Percentiles rank a stretch among this genome's conserved stretches.
Evolutionary conservation across 2,113 vertebrate species (phyloP).

Genomic region (Saiga tatarica): DNA sequence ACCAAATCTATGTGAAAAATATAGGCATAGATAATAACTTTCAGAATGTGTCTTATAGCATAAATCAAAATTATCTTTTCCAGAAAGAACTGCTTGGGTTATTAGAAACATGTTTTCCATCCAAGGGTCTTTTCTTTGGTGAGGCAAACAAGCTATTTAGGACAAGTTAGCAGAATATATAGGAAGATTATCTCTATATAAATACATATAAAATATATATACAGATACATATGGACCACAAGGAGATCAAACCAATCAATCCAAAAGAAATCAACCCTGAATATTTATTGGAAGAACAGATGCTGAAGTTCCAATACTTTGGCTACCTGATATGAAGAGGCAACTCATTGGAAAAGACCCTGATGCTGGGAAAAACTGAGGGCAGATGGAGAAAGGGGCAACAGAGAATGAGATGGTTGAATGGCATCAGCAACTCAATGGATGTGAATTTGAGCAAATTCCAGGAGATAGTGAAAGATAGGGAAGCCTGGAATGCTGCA

Average conservation of each 20-base stretch:
- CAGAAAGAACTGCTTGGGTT: background rate
- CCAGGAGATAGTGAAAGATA: background rate
- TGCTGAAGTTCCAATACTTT: background rate
- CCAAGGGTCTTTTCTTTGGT: background rate
- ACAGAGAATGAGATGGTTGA: background rate
- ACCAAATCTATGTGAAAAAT: background rate
- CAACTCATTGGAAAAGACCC: background rate
- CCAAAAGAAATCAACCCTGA: background rate
- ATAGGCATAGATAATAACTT: background rate
- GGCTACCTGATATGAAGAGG: background rate
- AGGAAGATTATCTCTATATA: background rate
- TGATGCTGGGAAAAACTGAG: background rate
- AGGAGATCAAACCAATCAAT: background rate
- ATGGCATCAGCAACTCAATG: background rate
- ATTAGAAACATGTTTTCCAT: background rate
- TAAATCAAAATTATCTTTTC: conserved; percentile 1
- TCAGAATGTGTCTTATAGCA: background rate
- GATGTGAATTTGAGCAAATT: background rate
- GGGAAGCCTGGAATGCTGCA: background rate
- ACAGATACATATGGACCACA: background rate
- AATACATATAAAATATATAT: background rate
- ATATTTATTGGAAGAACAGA: background rate
- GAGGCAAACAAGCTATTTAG: background rate
- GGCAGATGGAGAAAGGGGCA: background rate
- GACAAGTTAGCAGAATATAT: background rate